A percentile compares a stretch with the other conserved stretches of the same genome.
These are phyloP conservation scores for Hapalemur alaotrensis DNA, from an alignment of 2,797 vertebrate species.

Conservation along the genomic window DNA sequence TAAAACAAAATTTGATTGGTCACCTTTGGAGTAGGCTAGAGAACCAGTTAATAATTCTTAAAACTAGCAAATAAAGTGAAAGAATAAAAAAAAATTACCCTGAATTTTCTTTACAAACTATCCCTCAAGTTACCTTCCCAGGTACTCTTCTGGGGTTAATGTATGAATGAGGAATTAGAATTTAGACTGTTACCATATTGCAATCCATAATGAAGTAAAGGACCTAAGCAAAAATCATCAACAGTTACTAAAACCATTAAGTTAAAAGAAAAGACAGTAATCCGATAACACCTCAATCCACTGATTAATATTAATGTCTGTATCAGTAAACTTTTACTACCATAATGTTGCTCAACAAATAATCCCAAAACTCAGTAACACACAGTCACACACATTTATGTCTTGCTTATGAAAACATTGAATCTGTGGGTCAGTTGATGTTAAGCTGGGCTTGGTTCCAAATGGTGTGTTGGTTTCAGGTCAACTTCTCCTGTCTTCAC, in stretches of 20 bases:
- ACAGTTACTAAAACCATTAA: neutral
- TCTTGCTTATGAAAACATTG: neutral
- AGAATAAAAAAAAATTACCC: neutral
- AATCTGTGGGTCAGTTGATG: neutral
- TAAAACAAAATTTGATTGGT: neutral
- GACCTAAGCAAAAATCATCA: neutral
- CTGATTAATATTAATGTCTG: neutral
- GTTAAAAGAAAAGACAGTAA: neutral
- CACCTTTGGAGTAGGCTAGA: neutral
- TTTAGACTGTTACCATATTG: neutral
- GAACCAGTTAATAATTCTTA: neutral
- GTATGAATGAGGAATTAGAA: neutral
- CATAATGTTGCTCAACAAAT: neutral
- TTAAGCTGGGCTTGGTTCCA: neutral
- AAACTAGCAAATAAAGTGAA: neutral
- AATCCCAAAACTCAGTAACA: neutral
- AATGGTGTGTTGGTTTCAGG: neutral
- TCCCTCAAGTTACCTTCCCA: neutral
- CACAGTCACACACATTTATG: neutral
- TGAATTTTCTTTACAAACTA: neutral
- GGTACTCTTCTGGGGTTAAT: neutral
- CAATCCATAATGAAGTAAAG: neutral
- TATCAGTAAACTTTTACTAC: neutral
- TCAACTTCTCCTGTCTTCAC: neutral
- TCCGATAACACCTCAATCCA: neutral